Evolutionary conservation across 2,797 vertebrate species (phyloP).

Genomic region (Sebastes kiyomatsui): DNA sequence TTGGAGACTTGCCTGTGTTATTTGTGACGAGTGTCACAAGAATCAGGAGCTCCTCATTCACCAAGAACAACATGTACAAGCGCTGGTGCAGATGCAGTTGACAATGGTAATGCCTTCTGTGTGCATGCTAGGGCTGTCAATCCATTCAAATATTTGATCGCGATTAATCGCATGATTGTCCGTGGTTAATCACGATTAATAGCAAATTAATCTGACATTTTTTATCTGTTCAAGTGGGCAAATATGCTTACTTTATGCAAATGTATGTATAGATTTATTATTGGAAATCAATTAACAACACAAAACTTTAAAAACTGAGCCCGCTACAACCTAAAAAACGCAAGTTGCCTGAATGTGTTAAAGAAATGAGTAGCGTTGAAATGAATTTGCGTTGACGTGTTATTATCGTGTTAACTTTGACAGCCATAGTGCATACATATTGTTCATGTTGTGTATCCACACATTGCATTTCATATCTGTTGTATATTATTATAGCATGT

Average conservation of each 20-base stretch:
- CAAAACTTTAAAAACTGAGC: too few relatives aligned
- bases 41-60: not conserved
- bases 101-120: not conserved
- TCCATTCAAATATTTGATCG: fast-evolving
- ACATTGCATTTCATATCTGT: not conserved
- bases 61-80: not conserved
- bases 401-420: fast-evolving
- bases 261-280: too few relatives aligned
- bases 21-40: not conserved
- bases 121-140: not conserved
- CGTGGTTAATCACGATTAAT: fast-evolving
- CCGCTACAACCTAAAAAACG: too few relatives aligned
- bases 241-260: too few relatives aligned
- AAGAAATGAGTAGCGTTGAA: too few relatives aligned
- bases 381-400: fast-evolving
- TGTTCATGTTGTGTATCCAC: not conserved
- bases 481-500: not conserved
- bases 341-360: too few relatives aligned
- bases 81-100: not conserved
- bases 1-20: not conserved
- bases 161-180: too few relatives aligned
- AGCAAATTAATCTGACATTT: fast-evolving
- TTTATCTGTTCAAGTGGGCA: too few relatives aligned
- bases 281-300: too few relatives aligned
- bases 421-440: not conserved